Conservation (phyloP, 2,797 vertebrate genomes). For the Nasua narica region DNA sequence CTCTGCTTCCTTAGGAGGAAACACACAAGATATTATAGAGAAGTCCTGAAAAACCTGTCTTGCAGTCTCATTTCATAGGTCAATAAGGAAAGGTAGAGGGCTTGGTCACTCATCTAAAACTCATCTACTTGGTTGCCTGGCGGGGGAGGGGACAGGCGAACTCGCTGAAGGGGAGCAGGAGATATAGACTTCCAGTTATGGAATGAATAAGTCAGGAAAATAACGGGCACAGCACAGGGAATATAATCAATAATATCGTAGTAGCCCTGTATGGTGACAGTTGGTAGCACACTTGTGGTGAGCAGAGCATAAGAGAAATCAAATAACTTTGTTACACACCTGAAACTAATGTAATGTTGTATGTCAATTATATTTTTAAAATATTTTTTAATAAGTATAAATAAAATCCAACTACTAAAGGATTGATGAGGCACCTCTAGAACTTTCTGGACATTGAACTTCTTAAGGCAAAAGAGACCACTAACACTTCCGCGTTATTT, state of each 20-base stretch:
- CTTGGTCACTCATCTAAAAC: background rate
- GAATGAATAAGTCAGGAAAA: background rate
- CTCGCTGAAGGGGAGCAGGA: background rate
- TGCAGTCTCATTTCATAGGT: background rate
- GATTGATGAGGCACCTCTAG: background rate
- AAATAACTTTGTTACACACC: background rate
- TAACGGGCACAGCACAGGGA: background rate
- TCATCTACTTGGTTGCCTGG: background rate
- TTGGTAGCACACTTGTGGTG: background rate
- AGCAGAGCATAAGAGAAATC: background rate
- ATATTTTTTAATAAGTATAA: background rate
- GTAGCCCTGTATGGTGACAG: background rate
- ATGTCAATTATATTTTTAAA: background rate
- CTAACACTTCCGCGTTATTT: background rate
- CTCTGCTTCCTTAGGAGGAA: background rate
- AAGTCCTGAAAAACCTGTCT: background rate
- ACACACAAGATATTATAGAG: background rate
- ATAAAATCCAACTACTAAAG: background rate
- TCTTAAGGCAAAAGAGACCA: background rate
- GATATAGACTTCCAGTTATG: background rate
- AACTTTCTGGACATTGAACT: background rate
- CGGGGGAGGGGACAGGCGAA: background rate
- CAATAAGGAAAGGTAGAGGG: background rate
- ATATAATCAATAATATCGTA: background rate
- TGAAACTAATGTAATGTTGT: background rate